Evolutionary conservation across 2,888 invertebrate species (phyloP), one percentile per base, ranked within the genome.

Genomic region (Acholoe squamosa): DNA sequence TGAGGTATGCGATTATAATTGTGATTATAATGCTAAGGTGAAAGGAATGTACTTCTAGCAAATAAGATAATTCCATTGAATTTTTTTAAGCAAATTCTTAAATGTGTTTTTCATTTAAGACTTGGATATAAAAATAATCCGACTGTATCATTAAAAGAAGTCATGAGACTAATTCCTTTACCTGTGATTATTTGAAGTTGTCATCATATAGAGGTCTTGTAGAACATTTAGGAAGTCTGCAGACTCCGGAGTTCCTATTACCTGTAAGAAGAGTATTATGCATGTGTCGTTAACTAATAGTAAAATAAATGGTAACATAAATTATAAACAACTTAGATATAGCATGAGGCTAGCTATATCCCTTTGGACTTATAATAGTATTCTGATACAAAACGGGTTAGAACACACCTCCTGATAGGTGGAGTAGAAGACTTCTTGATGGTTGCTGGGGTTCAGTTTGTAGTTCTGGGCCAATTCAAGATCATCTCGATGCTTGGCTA

Each of bases 371-470:
- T n/a, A n/a, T 43, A 43, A 10, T 43, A 10, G 10, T 43, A 43
- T 10, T 43, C 10, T 7, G 43, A 43, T n/a, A 52, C n/a, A 67
- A 80, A 80, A 5, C 7, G 25, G 34, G 3, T 3, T 43, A 43
- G 43, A 33, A n/a, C 92, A 94, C 96, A 98, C 98, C 97, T 98
- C 98, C 96, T 98, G 97, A 92, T 98, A 97, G 94, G 99, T 98
- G 92, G 98, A 98, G 95, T 98, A 98, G 96, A 99, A 99, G 77
- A 99, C 97, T 95, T 99, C 98, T 93, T 98, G 97, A 95, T 98
- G 99, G 88, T 98, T 98, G 95, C 97, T 98, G 93, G 99, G 97
- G 96, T 99, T 99, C 94, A 99, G 28, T 56, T 76, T 80, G 31
- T 54, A 80, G 54, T 31, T 90, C 54, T 25, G 91, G n/a, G 92